Evolutionary conservation across 2,797 vertebrate species (phyloP), one percentile per base, ranked within the genome.

Genomic region (Carapus acus): DNA sequence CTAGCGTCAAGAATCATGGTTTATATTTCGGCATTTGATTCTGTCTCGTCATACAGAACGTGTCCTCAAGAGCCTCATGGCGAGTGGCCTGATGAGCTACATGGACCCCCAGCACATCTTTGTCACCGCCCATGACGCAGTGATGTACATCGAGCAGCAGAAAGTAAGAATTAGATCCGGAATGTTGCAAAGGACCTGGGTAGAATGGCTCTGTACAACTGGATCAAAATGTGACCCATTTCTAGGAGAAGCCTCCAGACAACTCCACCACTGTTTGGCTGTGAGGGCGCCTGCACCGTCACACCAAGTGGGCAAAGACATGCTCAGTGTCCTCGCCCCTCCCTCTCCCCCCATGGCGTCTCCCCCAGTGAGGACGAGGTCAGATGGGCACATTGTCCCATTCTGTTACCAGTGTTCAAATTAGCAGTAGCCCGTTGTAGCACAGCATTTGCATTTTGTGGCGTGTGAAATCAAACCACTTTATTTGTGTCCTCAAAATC

Each of bases 71-170:
- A 93, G 92, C 34, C 77, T 96, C 53, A 91, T 88, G 23, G 86
- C 86, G 20, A 91, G 90, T 19, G 92, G 91, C 33, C 80, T 96
- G 23, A 87, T 92, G 88, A 89, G 85, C 52, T 87, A 85, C 70
- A 83, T 96, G 73, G 88, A 86, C 58, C 90, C 91, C 16, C 90
- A 93, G 33, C 91, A 94, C 62, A 90, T 94, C 60, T 96, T 94
- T 21, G 87, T 96, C 61, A 93, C 91, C 0, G 85, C 94, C 38
- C 93, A 94, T 19, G 93, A 96, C 42, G 93, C 93, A 0, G 88
- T 91, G 16, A 86, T 87, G 38, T 83, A 88, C 37, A 90, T 93
- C 33, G 83, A 93, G 49, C 88, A 90, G 54, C 88, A 85, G 66
- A 86, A 71, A 87, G 91, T 93, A 77, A 70, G 47, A 17, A 19